Base-by-base conservation (phyloP, 1,140 invertebrate genomes). In the Drosophila azteca region DNA sequence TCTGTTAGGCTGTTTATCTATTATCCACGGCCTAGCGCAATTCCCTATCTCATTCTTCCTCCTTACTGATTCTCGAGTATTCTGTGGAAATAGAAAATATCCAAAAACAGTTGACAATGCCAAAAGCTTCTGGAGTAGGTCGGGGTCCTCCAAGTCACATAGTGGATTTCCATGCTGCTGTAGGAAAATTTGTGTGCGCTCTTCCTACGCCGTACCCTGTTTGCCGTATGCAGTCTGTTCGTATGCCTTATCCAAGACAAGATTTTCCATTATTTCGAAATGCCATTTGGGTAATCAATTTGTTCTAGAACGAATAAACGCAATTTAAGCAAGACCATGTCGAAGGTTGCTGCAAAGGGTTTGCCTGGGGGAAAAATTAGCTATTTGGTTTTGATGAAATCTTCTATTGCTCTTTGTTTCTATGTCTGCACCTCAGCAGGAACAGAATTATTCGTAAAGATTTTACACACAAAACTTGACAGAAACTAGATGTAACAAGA, bases 271-370 rank as follows among this genome's bases (percentile, higher is more conserved):
- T 58, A 74, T 65, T 74, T 39, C 22, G 48, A 66, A 75, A 75
- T 66, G 61, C 52, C 60, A 73, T 62, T 73, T 69, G 53, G 71
- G 49, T 75, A n/a, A n/a, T n/a, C n/a, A n/a, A n/a, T 74, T 44
- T 58, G 52, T 57, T n/a, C n/a, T 49, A 75, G 65, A 75, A 74
- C 53, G 53, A 75, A 58, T 65, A 75, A 50, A 74, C 70, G 74
- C 49, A 74, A 49, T n/a, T n/a, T n/a, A n/a, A n/a, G n/a, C n/a
- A n/a, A 48, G 64, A 69, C 64, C 68, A 57, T 22, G 31, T 3
- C 9, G 31, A 35, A 35, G 31, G 0, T 35, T 35, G 65, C 22
- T 26, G 48, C n/a, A 31, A 48, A 48, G 70, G 26, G 9, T 50
- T 8, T 9, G 8, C 69, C 48, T 39, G n/a, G n/a, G n/a, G 17